Base-by-base conservation (phyloP, 2,888 invertebrate genomes). In the Eubasilissa splendida region DNA sequence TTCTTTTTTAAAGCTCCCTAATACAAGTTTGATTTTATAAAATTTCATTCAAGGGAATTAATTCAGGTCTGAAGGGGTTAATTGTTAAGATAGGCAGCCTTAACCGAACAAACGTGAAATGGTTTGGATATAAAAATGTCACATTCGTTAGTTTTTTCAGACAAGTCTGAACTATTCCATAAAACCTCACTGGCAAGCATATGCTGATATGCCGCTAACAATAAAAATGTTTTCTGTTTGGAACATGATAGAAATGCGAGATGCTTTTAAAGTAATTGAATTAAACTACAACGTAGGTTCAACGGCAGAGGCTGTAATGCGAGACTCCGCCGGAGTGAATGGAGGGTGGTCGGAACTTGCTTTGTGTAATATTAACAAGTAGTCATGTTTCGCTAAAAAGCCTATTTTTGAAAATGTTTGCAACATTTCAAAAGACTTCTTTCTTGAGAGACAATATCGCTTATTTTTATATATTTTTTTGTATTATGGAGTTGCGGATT, bases 261-360 rank as follows among this genome's bases (percentile, higher is more conserved):
- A 78, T 56, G 81, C 81, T 81, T 81, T 81, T 79, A 79, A 68
- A 79, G 76, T 76, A 79, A 81, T 81, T 79, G 81, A 81, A 81
- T 81, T 81, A 81, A 76, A 79, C 71, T 70, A 54, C 52, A 42
- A 42, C 42, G 73, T 12, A n/a, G 33, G 53, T 54, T 52, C 52
- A 66, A 54, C 52, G 42, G 10, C 33, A 53, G 22, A 54, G 42
- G 65, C n/a, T 42, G 66, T 66, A 66, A 66, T n/a, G n/a, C 42
- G 66, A 66, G 66, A 66, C n/a, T 66, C 66, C 42, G 66, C 12
- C 50, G 2, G 9, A 31, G 8, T 63, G 31, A 31, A 63, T 63
- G 63, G 63, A 66, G n/a, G 42, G 66, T 42, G 33, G 66, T 66
- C 33, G 42, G 58, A 58, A 3, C 12, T 5, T 42, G 11, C n/a